Conservation (phyloP, 2,797 vertebrate genomes). For the Cynopterus sphinx region DNA sequence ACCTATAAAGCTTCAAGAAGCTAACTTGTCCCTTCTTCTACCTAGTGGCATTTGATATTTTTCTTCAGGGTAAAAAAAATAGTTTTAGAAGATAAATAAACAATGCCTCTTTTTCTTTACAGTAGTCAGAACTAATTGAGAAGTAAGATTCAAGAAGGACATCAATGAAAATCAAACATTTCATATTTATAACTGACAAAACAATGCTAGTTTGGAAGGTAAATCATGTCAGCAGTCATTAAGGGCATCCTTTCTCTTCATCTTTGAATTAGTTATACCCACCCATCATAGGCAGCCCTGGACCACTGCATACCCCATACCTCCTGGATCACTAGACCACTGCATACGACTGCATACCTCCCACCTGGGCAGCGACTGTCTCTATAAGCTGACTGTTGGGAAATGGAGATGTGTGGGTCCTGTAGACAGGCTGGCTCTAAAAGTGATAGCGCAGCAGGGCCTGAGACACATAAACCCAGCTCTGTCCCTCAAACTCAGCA, state of each 20-base stretch:
- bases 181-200: not conserved
- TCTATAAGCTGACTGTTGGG: not conserved
- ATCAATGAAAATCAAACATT: not conserved
- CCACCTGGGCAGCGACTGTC: not conserved
- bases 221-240: not conserved
- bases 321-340: no score
- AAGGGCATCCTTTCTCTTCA: not conserved
- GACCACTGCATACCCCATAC: no score
- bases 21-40: not conserved
- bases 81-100: not conserved
- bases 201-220: not conserved
- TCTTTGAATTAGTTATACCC: not conserved
- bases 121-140: not conserved
- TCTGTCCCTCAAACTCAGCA: not conserved
- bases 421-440: not conserved
- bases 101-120: not conserved
- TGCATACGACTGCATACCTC: no score
- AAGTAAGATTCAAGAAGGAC: not conserved
- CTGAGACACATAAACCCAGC: not conserved
- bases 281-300: not conserved
- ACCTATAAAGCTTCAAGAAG: not conserved
- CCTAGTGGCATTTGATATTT: not conserved
- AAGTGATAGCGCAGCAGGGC: not conserved
- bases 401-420: accelerated
- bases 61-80: not conserved